Evolutionary conservation across 2,888 invertebrate species (phyloP).

Genomic region (Xanthorhoe spadicearia): DNA sequence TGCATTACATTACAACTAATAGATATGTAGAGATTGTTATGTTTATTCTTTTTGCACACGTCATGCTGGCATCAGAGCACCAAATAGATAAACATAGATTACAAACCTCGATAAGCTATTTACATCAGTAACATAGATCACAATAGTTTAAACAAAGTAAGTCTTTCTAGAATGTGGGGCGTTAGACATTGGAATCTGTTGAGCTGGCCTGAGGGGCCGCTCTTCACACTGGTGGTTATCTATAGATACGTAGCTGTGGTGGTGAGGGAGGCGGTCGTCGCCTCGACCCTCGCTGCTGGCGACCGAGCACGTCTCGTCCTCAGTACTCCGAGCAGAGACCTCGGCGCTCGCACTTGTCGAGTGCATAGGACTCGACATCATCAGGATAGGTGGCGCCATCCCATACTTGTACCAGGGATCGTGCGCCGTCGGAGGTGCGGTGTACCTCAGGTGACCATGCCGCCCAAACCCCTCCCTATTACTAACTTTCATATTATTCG

Average conservation of each 20-base stretch:
- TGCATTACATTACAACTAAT: constrained; percentile 24
- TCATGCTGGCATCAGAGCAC: constrained; percentile 34
- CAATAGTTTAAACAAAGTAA: constrained; percentile 76
- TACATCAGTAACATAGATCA: constrained; percentile 53
- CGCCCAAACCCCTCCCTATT: constrained; percentile 79
- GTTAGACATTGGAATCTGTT: constrained; percentile 80
- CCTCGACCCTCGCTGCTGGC: constrained; percentile 84
- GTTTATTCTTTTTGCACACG: constrained; percentile 16
- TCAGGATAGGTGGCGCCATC: constrained; percentile 79
- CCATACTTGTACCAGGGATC: constrained; percentile 83
- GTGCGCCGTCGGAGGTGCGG: constrained; percentile 81
- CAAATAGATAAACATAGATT: constrained; percentile 37
- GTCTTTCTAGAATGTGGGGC: constrained; percentile 80
- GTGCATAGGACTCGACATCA: constrained; percentile 87
- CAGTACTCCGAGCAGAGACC: constrained; percentile 86
- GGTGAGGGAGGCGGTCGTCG: constrained; percentile 81
- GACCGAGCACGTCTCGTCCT: constrained; percentile 86
- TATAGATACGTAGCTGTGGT: constrained; percentile 84
- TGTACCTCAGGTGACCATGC: constrained; percentile 81
- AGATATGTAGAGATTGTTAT: constrained; percentile 34
- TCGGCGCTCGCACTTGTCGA: constrained; percentile 85
- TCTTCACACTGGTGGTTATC: constrained; percentile 82
- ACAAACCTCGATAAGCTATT: constrained; percentile 44
- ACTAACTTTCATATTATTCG: constrained; percentile 78
- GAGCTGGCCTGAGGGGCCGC: constrained; percentile 76